These are phyloP conservation scores for Drosophila ohnishii DNA, from an alignment of 1,140 invertebrate genomes.

Conservation along the genomic window DNA sequence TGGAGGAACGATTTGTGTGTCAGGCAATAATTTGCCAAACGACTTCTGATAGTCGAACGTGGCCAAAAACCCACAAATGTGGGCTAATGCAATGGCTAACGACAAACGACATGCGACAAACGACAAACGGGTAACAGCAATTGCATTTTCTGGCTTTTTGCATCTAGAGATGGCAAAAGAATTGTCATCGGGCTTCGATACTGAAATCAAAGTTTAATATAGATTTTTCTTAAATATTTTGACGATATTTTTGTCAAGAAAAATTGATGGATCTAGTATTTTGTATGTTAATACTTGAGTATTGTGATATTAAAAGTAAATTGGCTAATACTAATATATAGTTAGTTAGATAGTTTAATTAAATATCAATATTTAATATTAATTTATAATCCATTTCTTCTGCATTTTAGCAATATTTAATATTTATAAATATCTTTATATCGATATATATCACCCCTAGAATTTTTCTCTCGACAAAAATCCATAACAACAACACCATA, in stretches of 20 bases:
- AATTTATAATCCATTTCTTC: no score
- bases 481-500: not conserved
- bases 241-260: no score
- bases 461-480: slow-evolving; percentile 2
- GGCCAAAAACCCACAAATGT: slow-evolving; percentile 21
- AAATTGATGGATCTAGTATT: no score
- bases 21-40: slow-evolving; percentile 25
- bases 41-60: slow-evolving; percentile 17
- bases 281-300: no score
- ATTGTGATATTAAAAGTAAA: no score
- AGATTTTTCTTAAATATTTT: not conserved
- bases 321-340: no score
- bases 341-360: no score
- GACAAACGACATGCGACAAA: slow-evolving; percentile 1
- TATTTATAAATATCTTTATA: no score
- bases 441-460: not conserved
- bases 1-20: slow-evolving; percentile 22
- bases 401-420: no score
- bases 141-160: slow-evolving; percentile 33
- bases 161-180: not conserved
- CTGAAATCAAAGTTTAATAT: not conserved
- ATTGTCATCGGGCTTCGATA: not conserved
- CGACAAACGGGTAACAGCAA: slow-evolving; percentile 20
- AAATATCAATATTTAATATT: no score
- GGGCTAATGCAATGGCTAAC: slow-evolving; percentile 19